These are phyloP conservation scores for Stenopsyche tienmushanensis DNA, from an alignment of 1,140 invertebrate species.

Conservation along the genomic window DNA sequence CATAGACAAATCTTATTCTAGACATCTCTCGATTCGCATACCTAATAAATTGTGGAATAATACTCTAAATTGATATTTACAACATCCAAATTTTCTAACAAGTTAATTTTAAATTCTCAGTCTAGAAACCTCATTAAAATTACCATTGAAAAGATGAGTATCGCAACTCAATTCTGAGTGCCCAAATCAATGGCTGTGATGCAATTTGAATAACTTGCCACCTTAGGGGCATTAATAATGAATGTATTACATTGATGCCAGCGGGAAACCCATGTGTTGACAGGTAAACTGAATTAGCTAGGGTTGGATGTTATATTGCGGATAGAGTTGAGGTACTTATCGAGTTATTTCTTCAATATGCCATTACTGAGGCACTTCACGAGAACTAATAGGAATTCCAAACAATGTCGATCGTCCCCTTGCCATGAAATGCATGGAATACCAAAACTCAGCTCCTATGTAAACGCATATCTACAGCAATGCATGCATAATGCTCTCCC, in stretches of 20 bases:
- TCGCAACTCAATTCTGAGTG: too few species aligned
- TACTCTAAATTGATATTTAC: too few species aligned
- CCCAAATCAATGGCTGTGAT: too few species aligned
- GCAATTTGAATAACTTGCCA: too few species aligned
- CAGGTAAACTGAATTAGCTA: constrained; percentile 25
- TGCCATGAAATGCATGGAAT: constrained; percentile 12
- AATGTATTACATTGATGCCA: neutral
- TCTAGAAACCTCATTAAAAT: too few species aligned
- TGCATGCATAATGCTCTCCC: neutral
- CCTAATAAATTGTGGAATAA: too few species aligned
- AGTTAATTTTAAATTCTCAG: too few species aligned
- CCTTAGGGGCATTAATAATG: too few species aligned
- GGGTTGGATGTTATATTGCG: neutral
- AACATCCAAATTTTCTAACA: too few species aligned
- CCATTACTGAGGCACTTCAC: constrained; percentile 16
- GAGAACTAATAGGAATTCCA: constrained; percentile 26
- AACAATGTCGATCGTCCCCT: constrained; percentile 18
- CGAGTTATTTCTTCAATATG: constrained; percentile 3
- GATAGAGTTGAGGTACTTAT: neutral
- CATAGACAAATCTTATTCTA: constrained; percentile 10
- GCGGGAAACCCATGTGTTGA: constrained; percentile 4
- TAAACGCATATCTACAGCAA: neutral
- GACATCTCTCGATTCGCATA: too few species aligned
- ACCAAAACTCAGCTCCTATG: constrained; percentile 1
- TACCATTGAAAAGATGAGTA: too few species aligned